Percentiles rank a stretch among this genome's conserved stretches.
These are phyloP conservation scores for Aphaenogaster ashmeadi DNA, from an alignment of 1,140 invertebrate species.

Conservation along the genomic window DNA sequence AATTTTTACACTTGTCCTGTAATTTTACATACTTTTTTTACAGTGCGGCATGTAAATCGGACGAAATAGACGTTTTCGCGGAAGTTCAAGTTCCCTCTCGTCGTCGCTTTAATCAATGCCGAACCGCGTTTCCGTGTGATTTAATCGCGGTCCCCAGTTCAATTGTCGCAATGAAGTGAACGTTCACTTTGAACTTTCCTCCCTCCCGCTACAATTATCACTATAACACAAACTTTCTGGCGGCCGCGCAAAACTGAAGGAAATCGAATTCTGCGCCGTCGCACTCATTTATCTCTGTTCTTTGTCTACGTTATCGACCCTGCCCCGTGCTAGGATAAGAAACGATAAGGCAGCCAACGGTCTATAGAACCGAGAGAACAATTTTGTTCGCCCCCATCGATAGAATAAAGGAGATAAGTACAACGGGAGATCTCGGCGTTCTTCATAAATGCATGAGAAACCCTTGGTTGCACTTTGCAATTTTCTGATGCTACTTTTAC, in stretches of 20 bases:
- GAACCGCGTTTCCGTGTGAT: conserved; percentile 14
- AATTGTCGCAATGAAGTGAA: conserved; percentile 41
- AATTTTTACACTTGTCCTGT: too few relatives aligned
- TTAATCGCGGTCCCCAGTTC: conserved; percentile 22
- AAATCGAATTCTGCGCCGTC: conserved; percentile 38
- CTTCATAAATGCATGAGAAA: conserved; percentile 22
- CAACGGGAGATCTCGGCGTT: not conserved
- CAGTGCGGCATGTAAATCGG: conserved; percentile 42
- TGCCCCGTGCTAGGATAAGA: conserved; percentile 27
- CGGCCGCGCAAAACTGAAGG: not conserved
- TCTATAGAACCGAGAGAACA: conserved; percentile 28
- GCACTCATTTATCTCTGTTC: conserved; percentile 53
- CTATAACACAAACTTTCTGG: conserved; percentile 2
- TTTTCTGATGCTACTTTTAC: conserved; percentile 8
- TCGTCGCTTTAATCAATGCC: conserved; percentile 32
- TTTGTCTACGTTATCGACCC: conserved; percentile 39
- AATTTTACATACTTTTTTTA: too few relatives aligned
- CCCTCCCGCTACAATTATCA: not conserved
- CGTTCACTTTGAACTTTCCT: not conserved
- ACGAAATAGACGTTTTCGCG: conserved; percentile 24
- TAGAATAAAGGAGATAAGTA: conserved; percentile 47
- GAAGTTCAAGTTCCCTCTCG: not conserved
- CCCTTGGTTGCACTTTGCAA: conserved; percentile 1
- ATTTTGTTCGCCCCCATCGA: conserved; percentile 43
- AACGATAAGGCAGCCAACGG: conserved; percentile 28